Evolutionary conservation across 2,888 invertebrate genomes (phyloP), one percentile per base, ranked within the genome.

Genomic region (Drosophila anomelani): DNA sequence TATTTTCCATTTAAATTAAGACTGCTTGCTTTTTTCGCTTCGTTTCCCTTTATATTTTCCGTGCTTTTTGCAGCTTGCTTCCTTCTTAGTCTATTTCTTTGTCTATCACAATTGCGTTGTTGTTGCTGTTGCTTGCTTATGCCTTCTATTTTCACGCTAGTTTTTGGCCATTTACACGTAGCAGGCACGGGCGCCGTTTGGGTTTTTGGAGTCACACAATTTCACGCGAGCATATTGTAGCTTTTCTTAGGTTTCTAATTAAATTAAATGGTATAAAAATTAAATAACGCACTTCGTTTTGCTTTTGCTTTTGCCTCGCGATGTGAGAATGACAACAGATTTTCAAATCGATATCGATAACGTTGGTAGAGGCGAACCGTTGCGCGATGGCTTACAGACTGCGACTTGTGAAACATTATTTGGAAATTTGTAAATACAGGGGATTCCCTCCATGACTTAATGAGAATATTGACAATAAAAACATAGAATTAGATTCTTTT

Each of bases 61-160:
- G 32, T 34, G 41, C 56, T 63, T 32, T 64, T 73, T 58, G 62
- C 39, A 68, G 55, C 77, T 81, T 76, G 69, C 75, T 68, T 68
- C 66, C 84, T 78, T 66, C 74, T 80, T 87, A 87, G 89, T 85
- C 80, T 86, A 89, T 85, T 86, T 89, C 89, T 86, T 86, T 86
- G 85, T 86, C 85, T 85, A 85, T 85, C 88, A 89, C 89, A 86
- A 86, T 89, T 86, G 89, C 89, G 89, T 86, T 86, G 85, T 85
- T 85, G 80, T 85, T 88, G 85, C 78, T 71, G 59, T 61, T 73
- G 57, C 54, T 71, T 10, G 62, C 75, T 79, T 75, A 61, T 84
- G 67, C 60, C 49, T 64, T 49, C 66, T 85, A 79, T 79, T 85
- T 79, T 82, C 68, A 54, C 71, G 64, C 79, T 61, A 77, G 60